Conservation (phyloP, 2,113 vertebrate species). For the Plecturocebus donacophilus region DNA sequence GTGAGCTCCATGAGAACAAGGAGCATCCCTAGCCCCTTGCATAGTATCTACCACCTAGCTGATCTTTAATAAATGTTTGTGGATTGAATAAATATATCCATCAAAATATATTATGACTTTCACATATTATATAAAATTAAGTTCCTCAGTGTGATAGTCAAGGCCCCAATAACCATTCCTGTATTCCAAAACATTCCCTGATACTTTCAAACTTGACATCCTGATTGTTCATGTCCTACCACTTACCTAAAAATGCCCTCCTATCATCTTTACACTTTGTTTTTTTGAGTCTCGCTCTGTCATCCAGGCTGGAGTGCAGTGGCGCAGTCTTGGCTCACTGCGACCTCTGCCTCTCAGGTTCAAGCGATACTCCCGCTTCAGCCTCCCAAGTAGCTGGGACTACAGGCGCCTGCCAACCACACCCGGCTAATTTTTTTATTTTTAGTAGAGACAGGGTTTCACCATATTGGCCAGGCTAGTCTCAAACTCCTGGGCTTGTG, state of each 20-base stretch:
- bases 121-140: slow-evolving; percentile 2
- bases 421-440: too few relatives aligned
- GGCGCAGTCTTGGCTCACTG: too few relatives aligned
- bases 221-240: neutral
- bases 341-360: too few relatives aligned
- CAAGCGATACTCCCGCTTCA: too few relatives aligned
- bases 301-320: too few relatives aligned
- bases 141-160: neutral
- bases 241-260: neutral
- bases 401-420: too few relatives aligned
- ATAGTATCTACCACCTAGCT: neutral
- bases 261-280: neutral
- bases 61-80: neutral
- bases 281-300: too few relatives aligned
- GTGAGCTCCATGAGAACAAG: neutral
- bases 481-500: too few relatives aligned
- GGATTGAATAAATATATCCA: neutral
- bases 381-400: too few relatives aligned
- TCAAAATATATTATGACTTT: neutral
- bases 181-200: neutral
- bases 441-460: too few relatives aligned
- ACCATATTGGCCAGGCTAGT: too few relatives aligned
- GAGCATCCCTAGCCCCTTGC: neutral
- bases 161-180: neutral
- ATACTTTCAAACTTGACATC: neutral